These are phyloP conservation scores for Xylocampa areola DNA, from an alignment of 2,888 invertebrate genomes.

Conservation along the genomic window DNA sequence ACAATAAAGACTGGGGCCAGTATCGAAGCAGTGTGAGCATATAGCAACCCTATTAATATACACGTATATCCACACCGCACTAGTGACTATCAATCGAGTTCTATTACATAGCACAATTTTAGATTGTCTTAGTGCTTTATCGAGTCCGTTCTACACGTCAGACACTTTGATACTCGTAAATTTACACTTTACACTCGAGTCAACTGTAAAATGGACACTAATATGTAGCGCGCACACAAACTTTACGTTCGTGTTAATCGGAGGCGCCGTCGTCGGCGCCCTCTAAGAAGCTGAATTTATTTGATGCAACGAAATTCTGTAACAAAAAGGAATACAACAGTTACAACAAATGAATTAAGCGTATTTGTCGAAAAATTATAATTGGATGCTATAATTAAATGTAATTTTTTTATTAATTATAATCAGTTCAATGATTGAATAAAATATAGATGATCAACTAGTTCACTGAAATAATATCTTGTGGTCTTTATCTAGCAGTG, in stretches of 20 bases:
- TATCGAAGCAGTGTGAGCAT: conserved; percentile 81
- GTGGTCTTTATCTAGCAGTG: no score
- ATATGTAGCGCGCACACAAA: conserved; percentile 69
- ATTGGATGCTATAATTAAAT: no score
- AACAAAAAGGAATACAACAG: conserved; percentile 64
- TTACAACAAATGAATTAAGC: no score
- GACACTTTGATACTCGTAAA: conserved; percentile 82
- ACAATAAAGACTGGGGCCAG: conserved; percentile 82
- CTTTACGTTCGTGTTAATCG: conserved; percentile 73
- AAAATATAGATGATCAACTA: no score
- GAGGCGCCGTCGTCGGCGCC: conserved; percentile 90
- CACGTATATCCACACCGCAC: conserved; percentile 81
- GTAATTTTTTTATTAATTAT: no score
- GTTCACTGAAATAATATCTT: no score
- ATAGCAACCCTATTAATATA: conserved; percentile 75
- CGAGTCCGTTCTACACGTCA: conserved; percentile 73
- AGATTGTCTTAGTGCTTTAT: conserved; percentile 77
- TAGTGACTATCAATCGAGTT: conserved; percentile 78
- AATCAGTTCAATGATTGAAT: no score
- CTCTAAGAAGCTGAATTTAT: conserved; percentile 93
- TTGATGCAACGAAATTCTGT: conserved; percentile 93
- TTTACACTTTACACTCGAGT: conserved; percentile 88
- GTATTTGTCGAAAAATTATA: no score
- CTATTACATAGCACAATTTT: conserved; percentile 81
- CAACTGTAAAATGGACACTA: conserved; percentile 77